Percentiles rank a stretch among this genome's conserved stretches.
Conservation (phyloP, 2,888 invertebrate genomes). For the Periphyllus acericola region DNA sequence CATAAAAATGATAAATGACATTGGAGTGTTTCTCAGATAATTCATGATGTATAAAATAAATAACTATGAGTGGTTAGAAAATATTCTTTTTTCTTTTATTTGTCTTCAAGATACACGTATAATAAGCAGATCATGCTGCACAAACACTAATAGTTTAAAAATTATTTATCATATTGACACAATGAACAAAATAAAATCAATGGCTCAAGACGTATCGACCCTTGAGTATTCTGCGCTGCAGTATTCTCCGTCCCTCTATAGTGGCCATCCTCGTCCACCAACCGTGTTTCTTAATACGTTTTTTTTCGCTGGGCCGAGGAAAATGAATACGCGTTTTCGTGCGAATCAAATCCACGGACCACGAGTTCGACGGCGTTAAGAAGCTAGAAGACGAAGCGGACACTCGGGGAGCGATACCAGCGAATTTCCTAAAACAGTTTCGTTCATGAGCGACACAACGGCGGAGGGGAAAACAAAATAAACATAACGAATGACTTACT, state of each 20-base stretch:
- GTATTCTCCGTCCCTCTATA: slow-evolving; percentile 74
- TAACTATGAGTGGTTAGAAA: not conserved
- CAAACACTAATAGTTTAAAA: not conserved
- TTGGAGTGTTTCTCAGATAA: not conserved
- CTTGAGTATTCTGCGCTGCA: slow-evolving; percentile 82
- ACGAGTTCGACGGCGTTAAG: slow-evolving; percentile 31
- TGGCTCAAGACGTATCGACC: slow-evolving; percentile 78
- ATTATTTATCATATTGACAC: slow-evolving; percentile 3
- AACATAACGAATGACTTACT: slow-evolving; percentile 7
- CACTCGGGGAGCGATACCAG: not conserved
- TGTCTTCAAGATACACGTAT: not conserved
- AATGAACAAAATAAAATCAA: slow-evolving; percentile 67
- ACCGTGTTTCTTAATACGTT: slow-evolving; percentile 77
- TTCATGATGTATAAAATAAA: not conserved
- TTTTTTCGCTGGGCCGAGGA: slow-evolving; percentile 79
- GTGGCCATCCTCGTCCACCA: slow-evolving; percentile 78
- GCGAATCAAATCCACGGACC: slow-evolving; percentile 57
- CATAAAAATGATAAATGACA: slow-evolving; percentile 45
- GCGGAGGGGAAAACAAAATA: not conserved
- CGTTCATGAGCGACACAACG: not conserved
- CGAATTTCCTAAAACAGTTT: slow-evolving; percentile 31
- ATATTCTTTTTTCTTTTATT: slow-evolving; percentile 16
- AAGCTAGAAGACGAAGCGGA: not conserved
- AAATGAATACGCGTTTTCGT: slow-evolving; percentile 76
- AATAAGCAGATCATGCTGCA: not conserved